A percentile compares a stretch with the other conserved stretches of the same genome.
These are phyloP conservation scores for Neoscelio sp. DNA, from an alignment of 2,888 invertebrate species.

Conservation along the genomic window DNA sequence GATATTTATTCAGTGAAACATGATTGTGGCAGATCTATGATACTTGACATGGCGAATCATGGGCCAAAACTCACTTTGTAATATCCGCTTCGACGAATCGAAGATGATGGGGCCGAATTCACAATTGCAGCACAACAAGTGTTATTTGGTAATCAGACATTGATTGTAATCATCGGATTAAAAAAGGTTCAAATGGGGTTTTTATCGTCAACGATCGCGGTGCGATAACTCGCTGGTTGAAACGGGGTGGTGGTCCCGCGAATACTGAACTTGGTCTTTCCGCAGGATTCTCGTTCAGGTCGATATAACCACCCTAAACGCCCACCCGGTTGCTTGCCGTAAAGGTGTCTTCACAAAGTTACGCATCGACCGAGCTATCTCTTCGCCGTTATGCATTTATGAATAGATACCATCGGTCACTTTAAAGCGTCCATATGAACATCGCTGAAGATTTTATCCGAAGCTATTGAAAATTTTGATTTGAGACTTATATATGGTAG, in stretches of 20 bases:
- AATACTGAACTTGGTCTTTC: conserved; percentile 77
- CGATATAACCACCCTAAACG: conserved; percentile 79
- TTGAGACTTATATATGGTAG: too few relatives aligned
- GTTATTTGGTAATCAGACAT: conserved; percentile 27
- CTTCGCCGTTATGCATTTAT: too few relatives aligned
- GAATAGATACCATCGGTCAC: too few relatives aligned
- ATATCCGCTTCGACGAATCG: conserved; percentile 17
- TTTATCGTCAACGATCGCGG: conserved; percentile 44
- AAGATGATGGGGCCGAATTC: not conserved
- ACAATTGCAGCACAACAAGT: conserved; percentile 22
- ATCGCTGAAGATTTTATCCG: too few relatives aligned
- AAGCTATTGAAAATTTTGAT: too few relatives aligned
- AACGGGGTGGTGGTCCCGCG: conserved; percentile 81
- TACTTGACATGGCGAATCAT: conserved; percentile 9
- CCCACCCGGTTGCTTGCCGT: conserved; percentile 72
- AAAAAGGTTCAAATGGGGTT: conserved; percentile 13
- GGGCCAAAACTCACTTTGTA: conserved; percentile 50
- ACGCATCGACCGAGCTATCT: too few relatives aligned
- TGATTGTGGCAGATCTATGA: not conserved
- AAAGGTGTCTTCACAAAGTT: conserved; percentile 72
- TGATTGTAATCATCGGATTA: conserved; percentile 29
- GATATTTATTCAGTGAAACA: conserved; percentile 40
- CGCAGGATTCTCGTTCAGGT: conserved; percentile 76
- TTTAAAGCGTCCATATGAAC: too few relatives aligned
- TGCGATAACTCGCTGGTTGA: conserved; percentile 62